Evolutionary conservation across 2,888 invertebrate genomes (phyloP).

Genomic region (Biston betularia): DNA sequence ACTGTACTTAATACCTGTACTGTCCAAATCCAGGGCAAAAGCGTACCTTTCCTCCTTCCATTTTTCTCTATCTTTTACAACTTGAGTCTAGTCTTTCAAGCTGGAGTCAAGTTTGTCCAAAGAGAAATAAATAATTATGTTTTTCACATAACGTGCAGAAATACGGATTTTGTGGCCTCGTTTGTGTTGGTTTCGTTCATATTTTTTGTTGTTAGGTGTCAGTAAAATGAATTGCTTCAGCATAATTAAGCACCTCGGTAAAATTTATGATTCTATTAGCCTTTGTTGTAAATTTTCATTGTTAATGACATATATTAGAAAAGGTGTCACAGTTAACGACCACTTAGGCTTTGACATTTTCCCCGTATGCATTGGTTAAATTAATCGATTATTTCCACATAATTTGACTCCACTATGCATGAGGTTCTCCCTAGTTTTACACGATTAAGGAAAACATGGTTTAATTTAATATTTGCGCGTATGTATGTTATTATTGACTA

Average conservation of each 20-base stretch:
- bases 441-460: no score
- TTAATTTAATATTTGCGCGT: no score
- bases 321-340: conserved; percentile 7
- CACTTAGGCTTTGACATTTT: conserved; percentile 2
- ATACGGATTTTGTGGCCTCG: neutral
- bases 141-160: neutral
- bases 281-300: neutral
- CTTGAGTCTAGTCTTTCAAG: no score
- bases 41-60: neutral
- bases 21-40: neutral
- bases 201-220: conserved; percentile 1
- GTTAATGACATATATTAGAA: neutral
- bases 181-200: neutral
- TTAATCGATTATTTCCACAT: conserved; percentile 12
- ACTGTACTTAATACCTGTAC: no score
- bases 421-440: neutral
- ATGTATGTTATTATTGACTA: no score
- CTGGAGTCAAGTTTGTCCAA: no score
- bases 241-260: conserved; percentile 11
- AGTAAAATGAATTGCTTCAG: conserved; percentile 7
- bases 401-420: conserved; percentile 5
- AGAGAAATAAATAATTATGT: no score
- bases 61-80: no score
- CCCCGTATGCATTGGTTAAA: neutral
- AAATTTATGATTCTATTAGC: conserved; percentile 17